These are phyloP conservation scores for Lumbricus terrestris DNA, from an alignment of 2,888 invertebrate genomes.

Conservation along the genomic window DNA sequence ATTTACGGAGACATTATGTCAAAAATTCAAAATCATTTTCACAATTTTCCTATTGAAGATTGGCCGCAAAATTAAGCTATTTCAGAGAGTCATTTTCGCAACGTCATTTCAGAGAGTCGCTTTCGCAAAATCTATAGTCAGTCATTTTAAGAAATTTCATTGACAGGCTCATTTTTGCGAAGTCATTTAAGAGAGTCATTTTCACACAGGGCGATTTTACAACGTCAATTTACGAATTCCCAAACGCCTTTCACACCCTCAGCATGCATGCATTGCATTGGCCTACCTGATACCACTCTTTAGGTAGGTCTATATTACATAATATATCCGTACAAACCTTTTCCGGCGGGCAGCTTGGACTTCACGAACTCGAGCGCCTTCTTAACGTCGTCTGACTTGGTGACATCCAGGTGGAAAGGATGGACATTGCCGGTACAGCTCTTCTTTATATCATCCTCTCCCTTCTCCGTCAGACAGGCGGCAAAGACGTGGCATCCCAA, in stretches of 20 bases:
- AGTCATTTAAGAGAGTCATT: not conserved
- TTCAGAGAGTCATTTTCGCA: no score
- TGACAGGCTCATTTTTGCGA: not conserved
- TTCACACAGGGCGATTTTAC: not conserved
- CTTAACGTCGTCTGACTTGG: not conserved
- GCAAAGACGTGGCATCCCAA: conserved; percentile 6
- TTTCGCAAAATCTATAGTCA: no score
- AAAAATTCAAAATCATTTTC: no score
- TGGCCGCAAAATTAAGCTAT: no score
- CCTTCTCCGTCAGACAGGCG: conserved; percentile 14
- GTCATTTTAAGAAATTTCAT: not conserved
- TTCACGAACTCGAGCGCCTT: conserved; percentile 14
- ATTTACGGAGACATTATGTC: no score
- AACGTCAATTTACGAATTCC: not conserved
- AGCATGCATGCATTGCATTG: no score
- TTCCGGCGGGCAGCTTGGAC: not conserved
- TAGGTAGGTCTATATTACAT: no score
- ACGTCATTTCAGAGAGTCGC: no score
- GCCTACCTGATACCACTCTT: no score
- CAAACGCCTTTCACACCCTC: not conserved
- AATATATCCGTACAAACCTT: not conserved
- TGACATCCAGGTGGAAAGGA: conserved; percentile 10
- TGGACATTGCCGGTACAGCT: not conserved
- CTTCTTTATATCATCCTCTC: conserved; percentile 4
- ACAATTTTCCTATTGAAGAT: no score